Evolutionary conservation across 1,140 invertebrate species (phyloP).

Genomic region (Pseudomyrmex flavicornis): DNA sequence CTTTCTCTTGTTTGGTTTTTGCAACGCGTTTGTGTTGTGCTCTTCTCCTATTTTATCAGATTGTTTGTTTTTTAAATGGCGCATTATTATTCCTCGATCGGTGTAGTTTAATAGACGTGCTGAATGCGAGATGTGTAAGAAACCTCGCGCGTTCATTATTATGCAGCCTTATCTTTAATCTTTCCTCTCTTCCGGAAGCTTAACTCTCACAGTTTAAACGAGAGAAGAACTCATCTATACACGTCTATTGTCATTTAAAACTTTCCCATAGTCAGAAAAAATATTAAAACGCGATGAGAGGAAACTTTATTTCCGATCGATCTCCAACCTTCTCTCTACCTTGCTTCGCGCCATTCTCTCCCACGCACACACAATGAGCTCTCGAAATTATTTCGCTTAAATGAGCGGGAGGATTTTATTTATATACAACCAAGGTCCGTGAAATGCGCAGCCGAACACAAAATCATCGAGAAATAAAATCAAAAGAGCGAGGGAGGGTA

Average conservation of each 20-base stretch:
- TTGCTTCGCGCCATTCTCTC: too few relatives aligned
- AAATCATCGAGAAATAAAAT: constrained; percentile 53
- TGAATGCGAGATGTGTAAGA: neutral
- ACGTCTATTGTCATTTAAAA: constrained; percentile 44
- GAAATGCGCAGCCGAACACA: constrained; percentile 4
- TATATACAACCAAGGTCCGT: neutral
- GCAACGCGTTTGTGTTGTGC: neutral
- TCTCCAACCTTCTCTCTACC: constrained; percentile 2
- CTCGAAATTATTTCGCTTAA: constrained; percentile 40
- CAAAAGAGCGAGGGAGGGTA: constrained; percentile 13
- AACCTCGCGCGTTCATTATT: constrained; percentile 21
- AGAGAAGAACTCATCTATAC: constrained; percentile 32
- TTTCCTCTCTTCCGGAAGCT: constrained; percentile 16
- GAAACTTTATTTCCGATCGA: constrained; percentile 42
- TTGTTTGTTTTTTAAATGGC: neutral
- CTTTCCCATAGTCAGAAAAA: constrained; percentile 26
- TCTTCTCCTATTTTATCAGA: neutral
- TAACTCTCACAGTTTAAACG: constrained; percentile 30
- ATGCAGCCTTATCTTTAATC: constrained; percentile 39
- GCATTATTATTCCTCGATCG: too few relatives aligned
- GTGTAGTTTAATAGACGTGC: neutral
- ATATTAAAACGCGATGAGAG: constrained; percentile 44
- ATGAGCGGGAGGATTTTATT: neutral
- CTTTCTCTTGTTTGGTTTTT: neutral
- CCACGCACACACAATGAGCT: neutral